These are phyloP conservation scores for Acanthococcus lagerstroemiae DNA, from an alignment of 2,888 invertebrate species.

Conservation along the genomic window DNA sequence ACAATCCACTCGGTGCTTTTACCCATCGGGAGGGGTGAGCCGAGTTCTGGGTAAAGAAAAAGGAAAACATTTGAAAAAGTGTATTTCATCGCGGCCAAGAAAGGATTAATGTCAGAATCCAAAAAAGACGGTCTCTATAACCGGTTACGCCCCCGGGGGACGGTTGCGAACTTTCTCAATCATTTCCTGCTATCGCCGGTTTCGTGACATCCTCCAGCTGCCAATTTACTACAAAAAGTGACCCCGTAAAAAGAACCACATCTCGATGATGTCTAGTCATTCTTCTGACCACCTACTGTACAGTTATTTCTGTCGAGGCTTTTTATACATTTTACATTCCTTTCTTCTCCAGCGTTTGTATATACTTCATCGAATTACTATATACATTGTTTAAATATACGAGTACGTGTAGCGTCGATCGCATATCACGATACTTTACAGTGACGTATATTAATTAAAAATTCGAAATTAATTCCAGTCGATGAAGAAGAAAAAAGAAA, in stretches of 20 bases:
- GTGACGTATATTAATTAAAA: slow-evolving; percentile 6
- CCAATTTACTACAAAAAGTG: background rate
- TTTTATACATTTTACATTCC: background rate
- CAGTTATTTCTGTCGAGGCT: background rate
- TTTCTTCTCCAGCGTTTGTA: background rate
- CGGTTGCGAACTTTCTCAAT: too few species aligned
- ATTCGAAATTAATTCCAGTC: slow-evolving; percentile 1
- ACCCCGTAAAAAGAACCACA: too few species aligned
- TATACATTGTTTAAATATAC: background rate
- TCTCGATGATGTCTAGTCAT: background rate
- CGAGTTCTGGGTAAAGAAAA: too few species aligned
- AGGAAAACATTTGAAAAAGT: too few species aligned
- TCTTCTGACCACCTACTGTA: background rate
- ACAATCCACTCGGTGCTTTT: too few species aligned
- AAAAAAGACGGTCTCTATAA: too few species aligned
- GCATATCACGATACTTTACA: background rate
- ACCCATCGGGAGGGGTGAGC: too few species aligned
- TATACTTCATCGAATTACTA: background rate
- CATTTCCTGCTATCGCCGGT: too few species aligned
- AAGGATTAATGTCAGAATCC: too few species aligned
- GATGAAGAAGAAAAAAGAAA: background rate
- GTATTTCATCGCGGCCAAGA: too few species aligned
- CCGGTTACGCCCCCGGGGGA: too few species aligned
- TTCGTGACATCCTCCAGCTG: too few species aligned
- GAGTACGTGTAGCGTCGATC: background rate